Evolutionary conservation across 2,797 vertebrate species (phyloP).

Genomic region (Scolopax bukidnonensis): DNA sequence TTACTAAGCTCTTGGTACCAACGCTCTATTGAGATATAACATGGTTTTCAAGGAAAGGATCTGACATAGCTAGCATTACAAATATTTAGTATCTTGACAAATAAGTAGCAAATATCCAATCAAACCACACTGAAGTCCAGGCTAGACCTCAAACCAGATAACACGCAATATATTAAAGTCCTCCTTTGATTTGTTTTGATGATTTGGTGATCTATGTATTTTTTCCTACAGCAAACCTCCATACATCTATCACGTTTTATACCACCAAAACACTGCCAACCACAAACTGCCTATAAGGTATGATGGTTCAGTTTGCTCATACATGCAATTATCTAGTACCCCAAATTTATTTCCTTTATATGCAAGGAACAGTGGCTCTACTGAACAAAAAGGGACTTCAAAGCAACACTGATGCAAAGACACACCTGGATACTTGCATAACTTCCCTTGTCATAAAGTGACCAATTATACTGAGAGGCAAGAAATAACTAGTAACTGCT

Average conservation of each 20-base stretch:
- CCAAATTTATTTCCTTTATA: not conserved
- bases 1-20: not conserved
- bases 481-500: not conserved
- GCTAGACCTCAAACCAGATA: not conserved
- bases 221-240: not conserved
- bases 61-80: not conserved
- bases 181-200: not conserved
- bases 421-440: not conserved
- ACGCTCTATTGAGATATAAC: not conserved
- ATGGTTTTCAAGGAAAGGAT: not conserved
- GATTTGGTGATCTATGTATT: not conserved
- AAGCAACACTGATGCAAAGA: not conserved
- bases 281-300: not conserved
- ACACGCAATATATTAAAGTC: not conserved
- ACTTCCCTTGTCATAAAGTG: not conserved
- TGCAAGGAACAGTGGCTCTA: not conserved
- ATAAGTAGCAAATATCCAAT: not conserved
- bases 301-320: not conserved
- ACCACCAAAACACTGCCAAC: not conserved
- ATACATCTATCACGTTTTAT: not conserved
- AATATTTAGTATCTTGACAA: not conserved
- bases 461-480: not conserved
- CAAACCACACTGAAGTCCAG: not conserved
- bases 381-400: not conserved
- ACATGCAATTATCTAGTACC: not conserved